Base-by-base conservation (phyloP, 1,140 invertebrate genomes). In the Pachyrhynchus sulphureomaculatus region DNA sequence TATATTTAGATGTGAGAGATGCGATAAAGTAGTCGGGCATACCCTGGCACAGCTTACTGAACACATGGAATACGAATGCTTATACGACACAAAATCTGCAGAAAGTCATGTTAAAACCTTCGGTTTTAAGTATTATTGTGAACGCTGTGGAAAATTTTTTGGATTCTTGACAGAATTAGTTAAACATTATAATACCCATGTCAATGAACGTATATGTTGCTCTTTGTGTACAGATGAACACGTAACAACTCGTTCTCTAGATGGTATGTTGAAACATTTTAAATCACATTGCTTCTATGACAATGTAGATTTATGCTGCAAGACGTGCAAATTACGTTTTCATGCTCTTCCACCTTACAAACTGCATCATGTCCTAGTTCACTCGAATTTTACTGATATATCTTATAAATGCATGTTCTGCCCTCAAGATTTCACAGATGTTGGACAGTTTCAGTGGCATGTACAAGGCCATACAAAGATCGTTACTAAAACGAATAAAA, bases 341-440 rank as follows among this genome's bases (percentile, higher is more conserved):
- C 37, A 23, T 13, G 29, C 42, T 36, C 8, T 34, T 12, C 20
- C 6, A 13, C 55, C 55, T 2, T 36, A 15, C n/a, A 36, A 37
- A 15, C 10, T 47, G 10, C 55, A 58, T 21, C 47, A 48, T 20
- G 48, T 12, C 21, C 34, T 24, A 1, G 55, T 48, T 13, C 55
- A 58, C 17, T 39, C 29, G 12, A 1, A 13, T 4, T 10, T 58
- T 13, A 13, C 4, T 5, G 29, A 48, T 32, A 24, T 58, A 24
- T 34, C 42, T 12, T 58, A 20, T 26, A 21, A 58, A 37, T 58
- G 55, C 17, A 21, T 24, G 24, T 48, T 58, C 10, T 58, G 55
- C 17, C 12, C 2, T 10, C n/a, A 37, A 26, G 12, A 33, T 44
- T 26, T 58, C 20, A 33, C 47, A n/a, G 21, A 58, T 18, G 55